Base-by-base conservation (phyloP, 2,797 vertebrate species). In the Mormyrops attenuatus region DNA sequence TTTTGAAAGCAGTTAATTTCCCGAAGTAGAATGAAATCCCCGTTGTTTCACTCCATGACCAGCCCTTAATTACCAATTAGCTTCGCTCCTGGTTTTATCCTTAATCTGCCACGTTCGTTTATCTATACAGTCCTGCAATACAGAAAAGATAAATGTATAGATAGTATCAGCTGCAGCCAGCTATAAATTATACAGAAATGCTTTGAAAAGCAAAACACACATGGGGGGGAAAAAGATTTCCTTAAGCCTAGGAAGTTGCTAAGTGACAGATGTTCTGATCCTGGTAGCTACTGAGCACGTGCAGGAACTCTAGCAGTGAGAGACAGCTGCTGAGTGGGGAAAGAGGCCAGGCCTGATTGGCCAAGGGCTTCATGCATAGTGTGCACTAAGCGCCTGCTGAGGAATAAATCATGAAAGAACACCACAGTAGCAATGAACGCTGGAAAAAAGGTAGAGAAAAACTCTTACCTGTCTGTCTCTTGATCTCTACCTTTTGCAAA, bases 221-320 rank as follows among this genome's bases (percentile, higher is more conserved):
- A 80, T 80, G 17, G 15, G 11, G 38, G 17, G 6, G 5, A 44
- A n/a, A 57, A 17, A 57, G 15, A 87, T 38, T 60, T 60, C 34
- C 85, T 60, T 34, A 87, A 53, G 2, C 85, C 17, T 17, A 8
- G 85, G 85, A 55, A 57, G 52, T 87, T 87, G 85, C 52, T 57
- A 87, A 50, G 82, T 85, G 82, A 85, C 82, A 85, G 82, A 52
- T 85, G 82, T 85, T 52, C 20, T 49, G 44, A 49, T 85, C 82
- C 82, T 85, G 82, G 47, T 49, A 26, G 82, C 44, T 26, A 26
- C 44, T 85, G 82, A 49, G 82, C 82, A 44, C 82, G n/a, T 50
- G 38, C 82, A 85, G 49, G 82, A 85, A 11, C n/a, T 85, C 82
- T 85, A 41, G 82, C 20, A 84, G 47, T 8, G n/a, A 50, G 82